Evolutionary conservation across 2,888 invertebrate genomes (phyloP), one percentile per base, ranked within the genome.

Genomic region (Platycnemis pennipes): DNA sequence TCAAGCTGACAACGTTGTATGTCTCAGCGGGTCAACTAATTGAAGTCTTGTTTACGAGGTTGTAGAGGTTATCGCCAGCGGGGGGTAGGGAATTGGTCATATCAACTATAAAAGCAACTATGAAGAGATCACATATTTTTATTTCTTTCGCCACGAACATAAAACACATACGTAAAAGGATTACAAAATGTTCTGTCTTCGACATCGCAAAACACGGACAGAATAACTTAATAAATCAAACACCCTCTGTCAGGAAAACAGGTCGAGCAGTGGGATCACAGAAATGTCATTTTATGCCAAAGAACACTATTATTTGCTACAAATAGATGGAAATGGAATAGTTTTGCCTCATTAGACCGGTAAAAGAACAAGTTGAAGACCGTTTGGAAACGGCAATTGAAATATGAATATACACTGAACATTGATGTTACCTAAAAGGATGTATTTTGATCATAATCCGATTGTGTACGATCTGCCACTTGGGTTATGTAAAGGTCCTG

Each of bases 401-500:
- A 77, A 31, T 22, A 31, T 37, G 37, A 77, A 37, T 37, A 37
- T 13, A 26, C 31, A 77, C 11, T 77, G 63, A 77, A 91, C 44
- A 63, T 45, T 69, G 11, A 63, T 63, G 19, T 26, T 45, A 88
- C n/a, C 3, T 11, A 88, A n/a, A 44, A 45, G n/a, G 44, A 88
- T 49, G 44, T 49, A 46, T 88, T 88, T 31, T 69, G 94, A 94
- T 95, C 96, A 97, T 94, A 98, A 96, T 95, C 97, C 97, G 95
- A 98, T 98, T 94, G 97, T 98, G 96, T 98, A 98, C 4, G 98
- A 98, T 95, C 98, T 96, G n/a, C 98, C 98, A 95, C 97, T 97
- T 13, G 98, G 97, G 96, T 98, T 98, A 96, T 98, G 98, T 94
- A 98, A 97, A 3, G 97, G 96, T 26, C 97, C 96, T 26, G 97